Percentiles rank a stretch among this genome's conserved stretches.
Evolutionary conservation across 2,113 vertebrate species (phyloP).

Genomic region (Gasterosteus nipponicus): DNA sequence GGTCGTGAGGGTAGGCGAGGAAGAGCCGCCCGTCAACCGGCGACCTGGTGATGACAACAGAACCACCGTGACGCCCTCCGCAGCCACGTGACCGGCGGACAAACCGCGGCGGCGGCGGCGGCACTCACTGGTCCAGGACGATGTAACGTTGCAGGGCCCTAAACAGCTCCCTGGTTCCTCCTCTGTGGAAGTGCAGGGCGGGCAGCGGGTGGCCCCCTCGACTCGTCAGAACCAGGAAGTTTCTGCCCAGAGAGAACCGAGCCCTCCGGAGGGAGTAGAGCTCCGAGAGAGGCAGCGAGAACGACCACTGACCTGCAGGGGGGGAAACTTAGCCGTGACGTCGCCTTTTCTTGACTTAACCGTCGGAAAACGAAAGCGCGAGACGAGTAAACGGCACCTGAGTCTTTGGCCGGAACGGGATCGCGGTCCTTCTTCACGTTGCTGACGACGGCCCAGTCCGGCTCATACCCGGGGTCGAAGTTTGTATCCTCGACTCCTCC

Average conservation of each 20-base stretch:
- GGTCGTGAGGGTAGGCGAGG: conserved; percentile 87
- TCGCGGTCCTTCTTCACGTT: conserved; percentile 83
- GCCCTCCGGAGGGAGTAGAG: conserved; percentile 89
- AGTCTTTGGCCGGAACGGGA: conserved; percentile 60
- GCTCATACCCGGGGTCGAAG: conserved; percentile 92
- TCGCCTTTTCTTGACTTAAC: neutral
- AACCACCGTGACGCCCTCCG: conserved; percentile 18
- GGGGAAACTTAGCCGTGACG: accelerated
- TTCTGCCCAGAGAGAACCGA: conserved; percentile 89
- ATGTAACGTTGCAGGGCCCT: conserved; percentile 87
- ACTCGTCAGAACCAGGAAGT: conserved; percentile 90
- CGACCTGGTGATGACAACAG: conserved; percentile 78
- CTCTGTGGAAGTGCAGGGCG: conserved; percentile 90
- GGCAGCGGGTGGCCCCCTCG: conserved; percentile 88
- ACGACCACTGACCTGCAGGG: conserved; percentile 86
- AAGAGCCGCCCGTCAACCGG: conserved; percentile 89
- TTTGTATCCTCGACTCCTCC: conserved; percentile 87
- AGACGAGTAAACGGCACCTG: conserved; percentile 40
- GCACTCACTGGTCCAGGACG: conserved; percentile 82
- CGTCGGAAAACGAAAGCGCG: neutral
- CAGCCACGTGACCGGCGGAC: conserved; percentile 6
- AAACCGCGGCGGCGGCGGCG: neutral
- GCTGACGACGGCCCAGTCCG: conserved; percentile 93
- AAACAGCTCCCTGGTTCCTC: conserved; percentile 89
- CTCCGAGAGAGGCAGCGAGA: conserved; percentile 89